These are phyloP conservation scores for Drosophila paramelanica DNA, from an alignment of 2,888 invertebrate species.

Conservation along the genomic window DNA sequence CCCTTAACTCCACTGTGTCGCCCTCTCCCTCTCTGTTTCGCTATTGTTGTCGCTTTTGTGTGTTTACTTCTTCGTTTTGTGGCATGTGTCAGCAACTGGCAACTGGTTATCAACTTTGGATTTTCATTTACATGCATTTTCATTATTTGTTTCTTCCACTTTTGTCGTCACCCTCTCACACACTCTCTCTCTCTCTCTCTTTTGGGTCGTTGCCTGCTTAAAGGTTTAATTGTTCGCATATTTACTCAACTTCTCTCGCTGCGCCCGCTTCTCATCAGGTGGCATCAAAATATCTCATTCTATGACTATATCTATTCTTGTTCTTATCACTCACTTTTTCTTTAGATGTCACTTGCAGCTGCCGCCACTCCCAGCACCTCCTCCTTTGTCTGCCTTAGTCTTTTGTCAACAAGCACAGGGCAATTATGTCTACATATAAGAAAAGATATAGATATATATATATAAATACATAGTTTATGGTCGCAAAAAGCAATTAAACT, in stretches of 20 bases:
- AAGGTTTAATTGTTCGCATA: constrained; percentile 73
- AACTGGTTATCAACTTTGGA: constrained; percentile 38
- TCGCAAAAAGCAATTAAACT: constrained; percentile 69
- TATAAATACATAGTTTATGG: background rate
- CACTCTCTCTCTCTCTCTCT: background rate
- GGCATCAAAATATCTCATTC: background rate
- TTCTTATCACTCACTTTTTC: constrained; percentile 55
- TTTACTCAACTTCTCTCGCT: constrained; percentile 27
- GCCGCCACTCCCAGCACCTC: background rate
- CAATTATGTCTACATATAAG: constrained; percentile 36
- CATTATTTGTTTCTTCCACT: constrained; percentile 56
- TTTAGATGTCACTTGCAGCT: constrained; percentile 82
- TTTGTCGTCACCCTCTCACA: background rate
- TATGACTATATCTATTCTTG: constrained; percentile 38
- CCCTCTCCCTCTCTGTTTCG: constrained; percentile 7
- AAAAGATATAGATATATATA: constrained; percentile 2
- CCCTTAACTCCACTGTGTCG: constrained; percentile 4
- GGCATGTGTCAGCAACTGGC: constrained; percentile 73
- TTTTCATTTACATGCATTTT: constrained; percentile 73
- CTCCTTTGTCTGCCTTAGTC: constrained; percentile 16
- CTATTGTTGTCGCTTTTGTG: constrained; percentile 56
- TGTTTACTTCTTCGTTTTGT: constrained; percentile 53
- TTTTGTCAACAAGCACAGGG: constrained; percentile 36
- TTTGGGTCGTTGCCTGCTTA: constrained; percentile 66
- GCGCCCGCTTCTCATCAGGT: constrained; percentile 31